Evolutionary conservation across 2,797 vertebrate genomes (phyloP), one percentile per base, ranked within the genome.

Genomic region (Poecilia velifera): DNA sequence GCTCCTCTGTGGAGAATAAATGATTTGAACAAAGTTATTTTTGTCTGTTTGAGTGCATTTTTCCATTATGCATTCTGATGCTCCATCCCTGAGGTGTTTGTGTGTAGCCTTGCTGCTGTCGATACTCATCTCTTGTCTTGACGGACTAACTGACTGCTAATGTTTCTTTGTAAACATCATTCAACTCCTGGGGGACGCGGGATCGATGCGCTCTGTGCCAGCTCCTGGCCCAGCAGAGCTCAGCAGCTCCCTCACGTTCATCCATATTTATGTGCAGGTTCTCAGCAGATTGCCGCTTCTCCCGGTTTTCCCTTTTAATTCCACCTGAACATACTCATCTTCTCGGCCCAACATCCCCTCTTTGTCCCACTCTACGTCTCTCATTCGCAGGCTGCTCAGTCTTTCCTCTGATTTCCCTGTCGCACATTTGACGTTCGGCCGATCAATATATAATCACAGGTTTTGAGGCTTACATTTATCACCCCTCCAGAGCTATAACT

Each of bases 351-450:
- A 83, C 34, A 2, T 77, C 49, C 71, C 45, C 75, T 83, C 81
- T 81, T 76, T 46, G 41, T 76, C 72, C 68, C 49, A 22, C 84
- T 80, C 80, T 73, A 62, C 66, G 41, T 86, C 76, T 79, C 73
- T 76, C 62, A 78, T 49, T 84, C 74, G 76, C 79, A 75, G 51
- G 41, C 84, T 57, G 53, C 73, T 68, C 89, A 64, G 81, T 84
- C 84, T 79, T 82, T 82, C 84, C 78, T 80, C 79, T 98, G 97
- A 93, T 97, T 98, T 88, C 93, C 93, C 92, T 68, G 85, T 85
- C 87, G 92, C 86, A 87, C 84, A 36, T 75, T 81, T 16, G 75
- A 55, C 73, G 36, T 82, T 73, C 31, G 55, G 72, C 87, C 89
- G 80, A 93, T 95, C 94, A 84, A 94, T 94, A 94, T 85, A 86